Percentiles rank a stretch among this genome's conserved stretches.
Conservation (phyloP, 2,888 invertebrate genomes). For the Spilosoma lubricipeda region DNA sequence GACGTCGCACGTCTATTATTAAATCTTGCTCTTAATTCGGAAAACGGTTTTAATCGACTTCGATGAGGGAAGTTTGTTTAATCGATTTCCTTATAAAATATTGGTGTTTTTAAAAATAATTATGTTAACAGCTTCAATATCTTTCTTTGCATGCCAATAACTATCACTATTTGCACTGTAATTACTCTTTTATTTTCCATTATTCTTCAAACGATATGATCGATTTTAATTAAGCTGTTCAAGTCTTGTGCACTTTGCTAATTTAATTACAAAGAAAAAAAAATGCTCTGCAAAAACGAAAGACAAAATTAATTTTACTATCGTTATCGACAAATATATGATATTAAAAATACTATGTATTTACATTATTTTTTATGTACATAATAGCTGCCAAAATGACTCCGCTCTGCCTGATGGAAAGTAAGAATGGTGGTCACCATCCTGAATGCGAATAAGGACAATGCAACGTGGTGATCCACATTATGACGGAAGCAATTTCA, state of each 20-base stretch:
- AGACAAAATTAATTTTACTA: too few relatives aligned
- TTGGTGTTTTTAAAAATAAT: too few relatives aligned
- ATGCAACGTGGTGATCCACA: too few relatives aligned
- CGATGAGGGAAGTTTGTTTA: background rate
- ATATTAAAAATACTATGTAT: too few relatives aligned
- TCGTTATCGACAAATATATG: background rate
- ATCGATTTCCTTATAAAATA: too few relatives aligned
- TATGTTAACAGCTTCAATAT: background rate
- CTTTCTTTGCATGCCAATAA: background rate
- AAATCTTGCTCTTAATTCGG: background rate
- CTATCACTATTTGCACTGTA: background rate
- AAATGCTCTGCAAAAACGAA: too few relatives aligned
- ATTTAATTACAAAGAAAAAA: background rate
- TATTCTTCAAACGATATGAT: background rate
- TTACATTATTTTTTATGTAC: too few relatives aligned
- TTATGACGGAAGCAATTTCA: too few relatives aligned
- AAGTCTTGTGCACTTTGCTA: background rate
- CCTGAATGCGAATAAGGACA: too few relatives aligned
- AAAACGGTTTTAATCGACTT: background rate
- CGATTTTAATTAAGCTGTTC: background rate
- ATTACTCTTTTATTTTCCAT: background rate
- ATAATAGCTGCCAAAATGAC: too few relatives aligned
- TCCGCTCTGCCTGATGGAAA: too few relatives aligned
- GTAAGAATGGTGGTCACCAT: too few relatives aligned
- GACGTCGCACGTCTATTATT: background rate